Conservation (phyloP, 2,797 vertebrate species). For the Pipistrellus nathusii region DNA sequence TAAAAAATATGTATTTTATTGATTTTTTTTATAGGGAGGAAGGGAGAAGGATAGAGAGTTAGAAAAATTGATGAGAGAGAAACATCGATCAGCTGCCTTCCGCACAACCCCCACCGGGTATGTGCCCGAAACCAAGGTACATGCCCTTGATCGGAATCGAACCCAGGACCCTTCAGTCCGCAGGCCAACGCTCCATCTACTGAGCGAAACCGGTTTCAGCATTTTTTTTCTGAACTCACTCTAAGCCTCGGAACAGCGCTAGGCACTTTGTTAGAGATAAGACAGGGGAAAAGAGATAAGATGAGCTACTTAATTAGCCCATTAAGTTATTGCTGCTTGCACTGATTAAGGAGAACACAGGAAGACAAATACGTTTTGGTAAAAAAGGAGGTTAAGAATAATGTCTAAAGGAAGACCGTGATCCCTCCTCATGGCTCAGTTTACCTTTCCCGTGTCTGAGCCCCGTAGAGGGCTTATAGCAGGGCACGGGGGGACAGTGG, state of each 20-base stretch:
- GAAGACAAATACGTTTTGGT: constrained; percentile 15
- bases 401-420: background rate
- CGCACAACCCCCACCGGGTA: no score
- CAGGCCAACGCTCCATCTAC: no score
- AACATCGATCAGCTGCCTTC: no score
- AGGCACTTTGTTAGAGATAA: background rate
- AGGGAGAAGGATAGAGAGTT: no score
- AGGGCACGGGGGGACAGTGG: background rate
- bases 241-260: background rate
- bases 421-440: background rate
- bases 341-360: background rate
- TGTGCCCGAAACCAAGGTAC: no score
- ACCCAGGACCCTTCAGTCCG: no score
- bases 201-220: no score
- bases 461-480: background rate
- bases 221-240: background rate
- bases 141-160: no score
- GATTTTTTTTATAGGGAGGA: no score
- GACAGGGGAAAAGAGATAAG: constrained; percentile 28
- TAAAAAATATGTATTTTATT: no score
- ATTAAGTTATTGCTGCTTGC: constrained; percentile 36
- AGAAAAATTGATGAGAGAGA: no score
- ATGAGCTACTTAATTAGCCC: constrained; percentile 66
- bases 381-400: constrained; percentile 24
- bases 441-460: background rate